Evolutionary conservation across 1,140 invertebrate genomes (phyloP), one percentile per base, ranked within the genome.

Genomic region (Leptonema lineaticorne): DNA sequence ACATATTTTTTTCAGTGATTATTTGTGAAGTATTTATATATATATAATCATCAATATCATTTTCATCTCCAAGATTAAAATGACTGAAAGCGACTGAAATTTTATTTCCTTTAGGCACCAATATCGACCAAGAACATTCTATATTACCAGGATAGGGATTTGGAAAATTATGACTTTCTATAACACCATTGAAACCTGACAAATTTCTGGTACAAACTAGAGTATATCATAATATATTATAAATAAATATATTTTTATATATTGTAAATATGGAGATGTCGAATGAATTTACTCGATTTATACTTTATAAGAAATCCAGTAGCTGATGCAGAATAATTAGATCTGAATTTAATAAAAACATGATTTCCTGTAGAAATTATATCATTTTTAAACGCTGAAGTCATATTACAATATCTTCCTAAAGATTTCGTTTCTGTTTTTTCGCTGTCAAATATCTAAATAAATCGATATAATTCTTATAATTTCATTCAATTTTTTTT

Each of bases 91-190:
- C 88, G 0, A 94, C 76, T 62, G 89, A 87, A 0, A 95, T 84
- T 75, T 82, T 88, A 73, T 92, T 90, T 1, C 92, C 92, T 57
- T 80, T 77, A 0, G 86, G 82, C 0, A 87, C 89, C 5, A 81
- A 81, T 33, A 95, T 90, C 11, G 82, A 84, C 93, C 93, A 95
- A 11, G 84, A 80, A 76, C 95, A 97, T 67, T 88, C 81, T 0
- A 81, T 75, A 50, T 80, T 75, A 3, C 81, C 72, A 4, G 85
- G 84, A 79, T 91, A 92, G 4, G 76, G 76, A 53, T 84, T 76
- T 0, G 92, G 92, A 76, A 89, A 93, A 68, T 89, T 88, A 0
- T 92, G 92, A 57, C 90, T 92, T 72, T 88, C 87, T 29, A 95
- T 88, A 0, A 92, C 86, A 14, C 92, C 92, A 60, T 82, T 77